Evolutionary conservation across 1,140 invertebrate genomes (phyloP), one percentile per base, ranked within the genome.

Genomic region (Adelges cooleyi): DNA sequence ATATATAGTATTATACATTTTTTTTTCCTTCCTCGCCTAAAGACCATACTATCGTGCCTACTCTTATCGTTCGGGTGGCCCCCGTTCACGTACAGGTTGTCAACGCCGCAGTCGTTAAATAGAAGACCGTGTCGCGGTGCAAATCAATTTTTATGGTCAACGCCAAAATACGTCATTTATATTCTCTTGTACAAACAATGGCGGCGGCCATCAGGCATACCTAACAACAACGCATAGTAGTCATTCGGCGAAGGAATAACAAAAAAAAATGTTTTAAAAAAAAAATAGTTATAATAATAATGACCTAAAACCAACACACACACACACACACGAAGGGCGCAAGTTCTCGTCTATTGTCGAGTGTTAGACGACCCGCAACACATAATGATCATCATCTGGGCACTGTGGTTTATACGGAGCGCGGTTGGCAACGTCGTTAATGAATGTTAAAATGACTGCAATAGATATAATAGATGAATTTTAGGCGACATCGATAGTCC

Each of bases 91-190:
- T 53, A 53, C 51, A 18, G 51, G 54, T 59, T 59, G 54, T 59
- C 54, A 59, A 59, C 54, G 54, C 54, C 44, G n/a, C n/a, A 46
- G 54, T 59, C 54, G 54, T 59, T 59, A 59, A 33, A 6, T 6
- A 6, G 29, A 33, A 29, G 40, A 59, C 54, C 54, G 54, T 59
- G 15, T 59, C 54, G 44, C 20, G 40, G 54, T 46, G 54, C 42
- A 46, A 59, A 59, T 59, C 54, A 46, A 59, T 59, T 59, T 59
- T 59, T 29, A 59, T 20, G 54, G 54, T 59, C 40, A 29, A 59
- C 29, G 54, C 54, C 54, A 59, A 59, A 59, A 59, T 59, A 59
- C 54, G 23, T 46, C 40, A 59, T 59, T 59, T 59, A 38, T 38
- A 59, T 46, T 46, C 42, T 46, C 22, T 59, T 25, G 42, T 44